Conservation (phyloP, 2,113 vertebrate species). For the Lophochroa leadbeateri region DNA sequence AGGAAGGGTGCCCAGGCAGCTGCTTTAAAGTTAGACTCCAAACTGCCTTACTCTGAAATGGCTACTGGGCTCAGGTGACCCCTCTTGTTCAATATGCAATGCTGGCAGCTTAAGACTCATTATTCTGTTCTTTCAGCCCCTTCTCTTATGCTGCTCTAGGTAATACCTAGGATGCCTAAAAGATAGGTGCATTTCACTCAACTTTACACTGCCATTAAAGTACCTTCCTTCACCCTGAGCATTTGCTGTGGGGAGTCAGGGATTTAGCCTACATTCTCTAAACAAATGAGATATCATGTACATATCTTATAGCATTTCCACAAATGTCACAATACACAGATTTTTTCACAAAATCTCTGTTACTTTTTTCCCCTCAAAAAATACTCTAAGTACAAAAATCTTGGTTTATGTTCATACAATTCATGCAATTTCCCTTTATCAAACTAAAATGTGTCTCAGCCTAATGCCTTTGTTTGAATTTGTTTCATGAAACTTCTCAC, state of each 20-base stretch:
- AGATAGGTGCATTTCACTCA: not conserved
- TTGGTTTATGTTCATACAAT: not conserved
- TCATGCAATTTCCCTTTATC: not conserved
- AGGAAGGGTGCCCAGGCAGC: not conserved
- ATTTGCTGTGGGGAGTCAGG: not conserved
- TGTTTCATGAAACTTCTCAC: not conserved
- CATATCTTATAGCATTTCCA: not conserved
- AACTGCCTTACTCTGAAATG: not conserved
- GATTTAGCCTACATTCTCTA: not conserved
- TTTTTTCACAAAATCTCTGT: not conserved
- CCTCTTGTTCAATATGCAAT: not conserved
- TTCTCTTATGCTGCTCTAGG: not conserved
- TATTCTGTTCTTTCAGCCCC: not conserved
- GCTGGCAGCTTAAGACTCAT: not conserved
- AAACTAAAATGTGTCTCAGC: not conserved
- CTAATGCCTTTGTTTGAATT: not conserved
- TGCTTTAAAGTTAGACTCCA: not conserved
- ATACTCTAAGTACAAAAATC: not conserved
- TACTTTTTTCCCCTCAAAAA: not conserved
- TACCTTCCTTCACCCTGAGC: not conserved
- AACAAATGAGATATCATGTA: not conserved
- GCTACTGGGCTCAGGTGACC: not conserved
- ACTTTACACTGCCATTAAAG: not conserved
- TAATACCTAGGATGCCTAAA: not conserved
- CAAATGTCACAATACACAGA: not conserved